Evolutionary conservation across 2,888 invertebrate species (phyloP), one percentile per base, ranked within the genome.

Genomic region (Choreutis nemorana): DNA sequence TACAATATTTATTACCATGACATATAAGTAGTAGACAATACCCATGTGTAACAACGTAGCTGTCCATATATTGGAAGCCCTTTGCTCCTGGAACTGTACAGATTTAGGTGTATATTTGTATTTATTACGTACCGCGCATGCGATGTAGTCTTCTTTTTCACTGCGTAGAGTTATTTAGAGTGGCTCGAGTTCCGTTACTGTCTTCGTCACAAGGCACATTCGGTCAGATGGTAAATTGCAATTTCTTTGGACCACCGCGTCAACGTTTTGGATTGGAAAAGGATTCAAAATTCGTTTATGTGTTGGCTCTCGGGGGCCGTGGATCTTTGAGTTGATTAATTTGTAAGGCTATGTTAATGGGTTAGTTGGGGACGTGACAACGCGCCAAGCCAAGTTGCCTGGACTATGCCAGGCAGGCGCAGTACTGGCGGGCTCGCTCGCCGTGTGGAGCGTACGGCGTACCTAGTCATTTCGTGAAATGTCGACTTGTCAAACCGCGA

Each of bases 381-480:
- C 30, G 23, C 27, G 28, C 34, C 36, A 35, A 40, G 20, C 23
- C 32, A 51, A 39, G 41, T 33, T 45, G 41, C 48, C 41, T 29
- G n/a, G 42, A 49, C n/a, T n/a, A n/a, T n/a, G 52, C 37, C 33
- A 44, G 50, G 34, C 40, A 30, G 43, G 56, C 42, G 46, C 60
- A 58, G 60, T 56, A 50, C 57, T 58, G 58, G 34, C 30, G 26
- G 32, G 30, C 30, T 32, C 32, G 36, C 34, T 27, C 26, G 33
- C 33, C 31, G 26, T 12, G 38, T 30, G 57, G 55, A 53, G 56
- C 55, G n/a, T n/a, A n/a, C 53, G 61, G 59, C 66, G 67, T 65
- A 72, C 70, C 80, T 80, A 80, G 80, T 80, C 79, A 80, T 80
- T 78, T 78, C 67, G 64, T 73, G 70, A 75, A 78, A 68, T 75